Percentiles rank a stretch among this genome's conserved stretches.
These are phyloP conservation scores for Coccyzus lansbergi DNA, from an alignment of 2,797 vertebrate species.

Conservation along the genomic window DNA sequence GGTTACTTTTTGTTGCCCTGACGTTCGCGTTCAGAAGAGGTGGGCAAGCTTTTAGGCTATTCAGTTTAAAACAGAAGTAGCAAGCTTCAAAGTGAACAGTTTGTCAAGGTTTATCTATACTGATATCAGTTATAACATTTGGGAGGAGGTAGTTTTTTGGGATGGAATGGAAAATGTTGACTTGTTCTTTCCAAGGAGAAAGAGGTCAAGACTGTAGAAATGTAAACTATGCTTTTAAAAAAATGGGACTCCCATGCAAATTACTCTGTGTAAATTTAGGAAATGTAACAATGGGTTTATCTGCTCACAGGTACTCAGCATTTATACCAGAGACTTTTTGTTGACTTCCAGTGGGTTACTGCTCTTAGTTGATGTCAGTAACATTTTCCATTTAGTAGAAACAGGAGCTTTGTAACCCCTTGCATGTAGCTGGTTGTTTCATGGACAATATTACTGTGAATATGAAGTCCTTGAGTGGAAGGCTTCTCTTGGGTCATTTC, in stretches of 20 bases:
- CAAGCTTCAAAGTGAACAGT: neutral
- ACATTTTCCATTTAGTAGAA: neutral
- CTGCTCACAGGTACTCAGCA: neutral
- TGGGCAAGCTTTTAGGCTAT: neutral
- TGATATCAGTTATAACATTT: neutral
- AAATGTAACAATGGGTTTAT: neutral
- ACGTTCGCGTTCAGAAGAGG: neutral
- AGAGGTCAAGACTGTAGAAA: neutral
- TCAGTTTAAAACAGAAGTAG: neutral
- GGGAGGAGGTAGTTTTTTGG: neutral
- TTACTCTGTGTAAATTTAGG: neutral
- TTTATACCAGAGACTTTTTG: neutral
- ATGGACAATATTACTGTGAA: neutral
- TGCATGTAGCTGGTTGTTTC: rapidly evolving
- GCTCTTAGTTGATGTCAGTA: neutral
- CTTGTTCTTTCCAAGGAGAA: neutral
- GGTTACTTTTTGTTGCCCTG: neutral
- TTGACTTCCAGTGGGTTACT: neutral
- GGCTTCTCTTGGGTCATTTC: neutral
- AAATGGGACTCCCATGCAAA: neutral
- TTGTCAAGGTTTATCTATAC: neutral
- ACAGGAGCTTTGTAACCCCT: neutral
- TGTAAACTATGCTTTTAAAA: neutral
- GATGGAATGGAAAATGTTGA: neutral
- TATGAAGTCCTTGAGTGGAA: neutral